A percentile compares a stretch with the other conserved stretches of the same genome.
phyloP scores from a whole-genome alignment of 1,140 invertebrate species.

The Eupristina koningsbergeri region DNA sequence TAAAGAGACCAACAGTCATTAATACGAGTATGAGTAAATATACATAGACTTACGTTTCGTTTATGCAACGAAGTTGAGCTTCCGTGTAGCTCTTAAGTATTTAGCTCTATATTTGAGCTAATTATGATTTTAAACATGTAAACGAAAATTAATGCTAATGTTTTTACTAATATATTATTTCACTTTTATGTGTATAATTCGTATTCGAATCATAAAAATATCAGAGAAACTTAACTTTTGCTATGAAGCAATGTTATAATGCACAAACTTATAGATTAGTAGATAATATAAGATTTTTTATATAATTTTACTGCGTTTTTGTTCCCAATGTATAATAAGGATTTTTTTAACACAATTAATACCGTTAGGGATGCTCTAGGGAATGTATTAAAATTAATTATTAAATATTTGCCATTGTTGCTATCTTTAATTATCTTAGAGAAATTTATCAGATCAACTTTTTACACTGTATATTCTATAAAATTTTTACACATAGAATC shows the following conservation, averaged over 20 bases:
- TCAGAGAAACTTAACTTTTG: constrained; percentile 29
- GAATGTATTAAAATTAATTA: constrained; percentile 29
- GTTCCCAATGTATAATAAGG: constrained; percentile 30
- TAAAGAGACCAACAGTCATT: constrained; percentile 27
- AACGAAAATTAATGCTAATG: constrained; percentile 35
- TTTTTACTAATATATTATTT: constrained; percentile 41
- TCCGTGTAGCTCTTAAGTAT: constrained; percentile 28
- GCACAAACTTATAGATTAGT: constrained; percentile 26
- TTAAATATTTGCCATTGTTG: not conserved
- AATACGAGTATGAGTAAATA: constrained; percentile 15
- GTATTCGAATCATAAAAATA: constrained; percentile 5
- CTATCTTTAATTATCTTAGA: constrained; percentile 21
- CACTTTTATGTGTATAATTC: constrained; percentile 26
- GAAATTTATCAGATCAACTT: constrained; percentile 20
- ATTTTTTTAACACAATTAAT: constrained; percentile 42
- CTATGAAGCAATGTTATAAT: constrained; percentile 18
- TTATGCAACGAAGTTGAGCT: constrained; percentile 48
- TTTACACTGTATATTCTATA: constrained; percentile 13
- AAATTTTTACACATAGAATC: not conserved
- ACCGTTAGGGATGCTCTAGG: constrained; percentile 9
- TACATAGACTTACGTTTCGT: constrained; percentile 37
- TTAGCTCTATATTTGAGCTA: constrained; percentile 22
- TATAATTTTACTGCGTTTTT: constrained; percentile 46
- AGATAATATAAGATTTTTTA: constrained; percentile 36
- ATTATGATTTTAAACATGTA: constrained; percentile 16